Evolutionary conservation across 1,140 invertebrate species (phyloP), one percentile per base, ranked within the genome.

Genomic region (Teleogryllus occipitalis): DNA sequence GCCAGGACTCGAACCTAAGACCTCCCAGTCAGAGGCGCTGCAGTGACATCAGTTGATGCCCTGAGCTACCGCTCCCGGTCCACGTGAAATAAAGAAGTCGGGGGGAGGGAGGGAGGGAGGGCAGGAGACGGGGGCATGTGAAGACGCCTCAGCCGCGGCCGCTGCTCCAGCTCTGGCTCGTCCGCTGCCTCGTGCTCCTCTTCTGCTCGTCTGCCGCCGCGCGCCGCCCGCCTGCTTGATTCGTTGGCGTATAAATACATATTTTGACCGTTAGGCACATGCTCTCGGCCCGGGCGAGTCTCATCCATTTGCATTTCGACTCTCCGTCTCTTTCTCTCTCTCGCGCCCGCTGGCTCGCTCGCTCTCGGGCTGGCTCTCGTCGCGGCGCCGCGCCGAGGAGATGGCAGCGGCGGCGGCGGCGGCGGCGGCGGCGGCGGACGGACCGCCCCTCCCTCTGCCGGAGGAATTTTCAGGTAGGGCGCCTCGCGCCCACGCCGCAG

Each of bases 221-320:
- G 54, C 54, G 10, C 18, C 54, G 54, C 54, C 5, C 54, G 54
- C 54, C 54, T 18, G 54, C 54, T 65, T 65, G 54, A 65, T 65
- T 65, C 54, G 54, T 65, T 65, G 54, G 54, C 54, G 54, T 65
- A 65, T 65, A 65, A 65, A 65, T 65, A 65, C 54, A 65, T 65
- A 65, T 65, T 65, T 65, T 65, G 54, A 65, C 54, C 54, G 54
- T 65, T 65, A 65, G 54, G 10, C 54, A 3, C 54, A 65, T 65
- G 54, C 54, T 65, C 54, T 65, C 18, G 54, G 54, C 10, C 54
- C 18, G 54, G 18, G 54, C 54, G 54, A 10, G 10, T 65, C 54
- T 14, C 54, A 18, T 65, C 54, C 54, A 65, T 65, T 65, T 65
- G 54, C 54, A 65, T 65, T 10, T 65, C 54, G 54, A 65, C 54